Evolutionary conservation across 2,797 vertebrate genomes (phyloP), one percentile per base, ranked within the genome.

Genomic region (Cyclura pinguis): DNA sequence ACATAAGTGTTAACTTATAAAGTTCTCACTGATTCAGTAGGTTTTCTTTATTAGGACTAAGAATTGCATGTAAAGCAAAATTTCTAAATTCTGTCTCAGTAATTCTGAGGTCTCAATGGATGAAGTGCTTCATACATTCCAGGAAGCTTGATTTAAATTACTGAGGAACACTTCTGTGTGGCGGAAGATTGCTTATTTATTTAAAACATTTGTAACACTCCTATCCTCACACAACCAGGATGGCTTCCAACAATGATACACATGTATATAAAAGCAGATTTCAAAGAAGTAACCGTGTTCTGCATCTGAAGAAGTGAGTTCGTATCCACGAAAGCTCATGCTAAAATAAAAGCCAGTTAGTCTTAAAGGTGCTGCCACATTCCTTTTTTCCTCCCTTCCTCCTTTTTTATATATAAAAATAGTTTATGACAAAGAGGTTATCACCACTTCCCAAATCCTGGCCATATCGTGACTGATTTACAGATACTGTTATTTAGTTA

Each of bases 71-170:
- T 62, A 62, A 22, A 22, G 20, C 59, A 62, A 20, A 62, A 59
- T 74, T 83, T 88, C 69, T 57, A 32, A 35, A 81, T 80, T 78
- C n/a, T 88, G n/a, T 73, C n/a, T 83, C 55, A 59, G 27, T 88
- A 47, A 20, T 57, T 82, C 52, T 42, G 27, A 88, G 38, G 6
- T 16, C 50, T 84, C 27, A 76, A 14, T 24, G 74, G 22, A 47
- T 77, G 13, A 9, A 29, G 69, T 38, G 14, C 14, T 18, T 42
- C 55, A 50, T 62, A 69, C n/a, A 80, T 69, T 69, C 38, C 29
- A 18, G 29, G 32, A 29, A 72, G 38, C 42, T 27, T 35, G 8
- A 52, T 8, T 42, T 27, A 76, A 74, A 38, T 14, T 82, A 88
- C 50, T 74, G 67, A 59, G 22, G 74, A 88, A 55, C 29, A 27